Evolutionary conservation across 2,113 vertebrate genomes (phyloP).

Genomic region (Brachionichthys hirsutus): DNA sequence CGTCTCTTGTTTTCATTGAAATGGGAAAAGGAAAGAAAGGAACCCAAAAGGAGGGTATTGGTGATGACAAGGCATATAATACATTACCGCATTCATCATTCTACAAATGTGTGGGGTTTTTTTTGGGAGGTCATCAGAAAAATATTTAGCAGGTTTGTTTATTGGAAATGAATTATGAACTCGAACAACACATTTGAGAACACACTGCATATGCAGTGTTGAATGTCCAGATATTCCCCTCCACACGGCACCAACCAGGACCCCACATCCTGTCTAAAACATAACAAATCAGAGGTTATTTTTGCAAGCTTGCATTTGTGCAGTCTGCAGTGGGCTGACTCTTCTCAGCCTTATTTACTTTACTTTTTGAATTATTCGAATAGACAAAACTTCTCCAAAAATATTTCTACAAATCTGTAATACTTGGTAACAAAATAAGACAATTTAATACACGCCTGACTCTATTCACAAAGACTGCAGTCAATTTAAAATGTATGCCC

Average conservation of each 20-base stretch:
- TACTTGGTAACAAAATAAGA: too few relatives aligned
- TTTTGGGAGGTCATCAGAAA: conserved; percentile 40
- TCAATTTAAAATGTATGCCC: not conserved
- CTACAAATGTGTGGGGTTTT: conserved; percentile 27
- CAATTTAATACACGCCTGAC: not conserved
- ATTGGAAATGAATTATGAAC: conserved; percentile 20
- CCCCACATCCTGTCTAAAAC: conserved; percentile 66
- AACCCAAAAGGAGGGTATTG: conserved; percentile 52
- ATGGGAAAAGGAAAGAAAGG: conserved; percentile 68
- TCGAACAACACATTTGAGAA: conserved; percentile 16
- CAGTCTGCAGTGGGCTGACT: conserved; percentile 31
- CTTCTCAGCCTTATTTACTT: conserved; percentile 1
- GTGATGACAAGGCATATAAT: not conserved
- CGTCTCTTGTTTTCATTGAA: conserved; percentile 57
- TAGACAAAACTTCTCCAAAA: conserved; percentile 12
- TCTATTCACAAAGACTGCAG: conserved; percentile 12
- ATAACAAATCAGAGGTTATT: conserved; percentile 46
- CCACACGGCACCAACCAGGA: conserved; percentile 43
- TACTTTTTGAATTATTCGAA: conserved; percentile 5
- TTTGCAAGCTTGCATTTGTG: conserved; percentile 51
- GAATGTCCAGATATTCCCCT: conserved; percentile 43
- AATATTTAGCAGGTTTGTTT: conserved; percentile 30
- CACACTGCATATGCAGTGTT: conserved; percentile 41
- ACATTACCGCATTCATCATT: conserved; percentile 13
- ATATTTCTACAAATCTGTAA: not conserved